phyloP scores from a whole-genome alignment of 2,113 vertebrate species.

The Gobio gobio region DNA sequence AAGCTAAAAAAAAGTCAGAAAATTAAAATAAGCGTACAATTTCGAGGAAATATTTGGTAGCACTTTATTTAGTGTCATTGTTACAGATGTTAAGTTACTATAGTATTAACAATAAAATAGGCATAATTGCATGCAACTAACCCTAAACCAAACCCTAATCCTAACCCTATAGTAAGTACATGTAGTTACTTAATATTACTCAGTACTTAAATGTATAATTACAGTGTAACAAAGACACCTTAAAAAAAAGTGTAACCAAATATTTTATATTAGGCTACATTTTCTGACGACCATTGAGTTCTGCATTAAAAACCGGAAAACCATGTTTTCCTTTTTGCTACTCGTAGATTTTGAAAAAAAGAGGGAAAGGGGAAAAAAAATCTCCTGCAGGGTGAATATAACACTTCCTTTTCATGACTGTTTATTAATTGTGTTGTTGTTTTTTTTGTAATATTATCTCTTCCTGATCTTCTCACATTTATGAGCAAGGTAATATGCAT shows the following conservation, averaged over 20 bases:
- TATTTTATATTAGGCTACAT: not conserved
- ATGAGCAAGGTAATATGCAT: conserved; percentile 19
- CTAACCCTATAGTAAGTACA: too few relatives aligned
- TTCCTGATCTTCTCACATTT: not conserved
- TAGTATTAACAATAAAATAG: too few relatives aligned
- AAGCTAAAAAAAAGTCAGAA: not conserved
- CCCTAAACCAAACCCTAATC: too few relatives aligned
- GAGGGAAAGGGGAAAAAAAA: not conserved
- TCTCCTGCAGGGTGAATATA: not conserved
- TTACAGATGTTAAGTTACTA: too few relatives aligned
- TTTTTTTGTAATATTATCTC: not conserved
- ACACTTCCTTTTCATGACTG: not conserved
- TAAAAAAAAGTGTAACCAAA: too few relatives aligned
- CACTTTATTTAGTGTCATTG: too few relatives aligned
- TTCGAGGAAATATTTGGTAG: not conserved
- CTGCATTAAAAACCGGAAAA: not conserved
- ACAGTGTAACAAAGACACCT: too few relatives aligned
- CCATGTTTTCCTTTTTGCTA: not conserved
- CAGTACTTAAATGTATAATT: too few relatives aligned
- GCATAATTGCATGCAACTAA: too few relatives aligned
- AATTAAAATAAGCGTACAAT: not conserved
- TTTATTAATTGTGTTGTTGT: not conserved
- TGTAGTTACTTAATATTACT: too few relatives aligned
- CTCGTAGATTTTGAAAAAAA: not conserved
- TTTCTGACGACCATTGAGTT: not conserved